Evolutionary conservation across 2,888 invertebrate genomes (phyloP).

Genomic region (Athalia rosae): DNA sequence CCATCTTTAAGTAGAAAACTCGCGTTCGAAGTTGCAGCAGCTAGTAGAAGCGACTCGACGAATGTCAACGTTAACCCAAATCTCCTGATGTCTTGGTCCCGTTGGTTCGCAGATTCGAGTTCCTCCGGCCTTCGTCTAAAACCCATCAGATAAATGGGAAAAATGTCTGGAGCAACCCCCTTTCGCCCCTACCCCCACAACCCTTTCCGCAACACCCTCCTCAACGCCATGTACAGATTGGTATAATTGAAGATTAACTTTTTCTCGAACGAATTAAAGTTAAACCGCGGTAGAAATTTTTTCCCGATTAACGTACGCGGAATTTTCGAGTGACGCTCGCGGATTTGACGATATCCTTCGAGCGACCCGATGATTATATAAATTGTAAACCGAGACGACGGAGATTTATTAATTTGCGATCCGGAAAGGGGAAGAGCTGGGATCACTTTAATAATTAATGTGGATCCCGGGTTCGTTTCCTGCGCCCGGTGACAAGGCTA

Average conservation of each 20-base stretch:
- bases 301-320: too few species aligned
- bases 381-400: too few species aligned
- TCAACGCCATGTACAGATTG: slow-evolving; percentile 12
- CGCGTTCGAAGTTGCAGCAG: slow-evolving; percentile 61
- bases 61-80: slow-evolving; percentile 69
- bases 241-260: not conserved
- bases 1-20: slow-evolving; percentile 43
- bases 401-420: too few species aligned
- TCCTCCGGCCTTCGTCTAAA: slow-evolving; percentile 77
- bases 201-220: slow-evolving; percentile 32
- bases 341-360: too few species aligned
- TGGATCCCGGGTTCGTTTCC: not conserved
- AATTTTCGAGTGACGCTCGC: too few species aligned
- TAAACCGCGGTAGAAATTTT: too few species aligned
- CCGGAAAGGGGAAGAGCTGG: not conserved
- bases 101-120: slow-evolving; percentile 78
- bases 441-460: not conserved
- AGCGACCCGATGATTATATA: too few species aligned
- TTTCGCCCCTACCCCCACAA: slow-evolving; percentile 24
- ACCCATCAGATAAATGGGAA: slow-evolving; percentile 56
- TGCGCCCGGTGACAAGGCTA: not conserved
- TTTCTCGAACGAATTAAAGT: too few species aligned
- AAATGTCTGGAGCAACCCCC: slow-evolving; percentile 45
- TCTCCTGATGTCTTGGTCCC: slow-evolving; percentile 77
- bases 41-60: slow-evolving; percentile 58